phyloP scores from a whole-genome alignment of 2,797 vertebrate genomes.

The Benthosema pterotum region DNA sequence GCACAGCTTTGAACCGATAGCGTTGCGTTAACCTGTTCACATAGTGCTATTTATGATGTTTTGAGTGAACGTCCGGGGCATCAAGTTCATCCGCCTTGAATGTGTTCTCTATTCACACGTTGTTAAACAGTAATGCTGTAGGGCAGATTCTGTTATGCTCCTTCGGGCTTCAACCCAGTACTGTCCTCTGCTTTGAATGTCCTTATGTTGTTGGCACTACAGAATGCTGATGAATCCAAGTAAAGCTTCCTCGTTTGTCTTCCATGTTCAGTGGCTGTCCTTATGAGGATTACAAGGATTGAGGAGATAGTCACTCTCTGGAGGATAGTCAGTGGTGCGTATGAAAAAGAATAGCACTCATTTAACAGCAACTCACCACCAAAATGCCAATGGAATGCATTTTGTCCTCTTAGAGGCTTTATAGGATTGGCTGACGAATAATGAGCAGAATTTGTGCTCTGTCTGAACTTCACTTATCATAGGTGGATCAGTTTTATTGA shows the following conservation, averaged over 20 bases:
- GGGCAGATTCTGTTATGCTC: not conserved
- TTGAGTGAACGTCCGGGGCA: not conserved
- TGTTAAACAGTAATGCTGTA: not conserved
- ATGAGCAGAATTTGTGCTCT: constrained; percentile 42
- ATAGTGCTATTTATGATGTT: not conserved
- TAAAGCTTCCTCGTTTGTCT: constrained; percentile 34
- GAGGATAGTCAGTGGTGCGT: constrained; percentile 43
- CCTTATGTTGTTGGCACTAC: constrained; percentile 26
- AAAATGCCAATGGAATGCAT: constrained; percentile 40
- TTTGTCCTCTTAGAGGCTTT: constrained; percentile 25
- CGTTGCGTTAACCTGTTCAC: not conserved
- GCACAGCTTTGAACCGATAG: not conserved
- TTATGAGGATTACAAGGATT: constrained; percentile 32
- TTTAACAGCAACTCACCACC: constrained; percentile 44
- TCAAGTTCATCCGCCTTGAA: not conserved
- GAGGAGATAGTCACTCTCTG: constrained; percentile 39
- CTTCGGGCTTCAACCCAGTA: not conserved
- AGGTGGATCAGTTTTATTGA: constrained; percentile 34
- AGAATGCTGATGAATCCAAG: constrained; percentile 38
- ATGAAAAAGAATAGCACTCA: constrained; percentile 42
- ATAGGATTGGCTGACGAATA: constrained; percentile 40
- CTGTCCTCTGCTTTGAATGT: constrained; percentile 16
- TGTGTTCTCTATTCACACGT: not conserved
- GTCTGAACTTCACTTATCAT: constrained; percentile 40
- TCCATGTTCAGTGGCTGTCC: constrained; percentile 40